phyloP scores from a whole-genome alignment of 2,888 invertebrate genomes.

The Oscheius sp. region DNA sequence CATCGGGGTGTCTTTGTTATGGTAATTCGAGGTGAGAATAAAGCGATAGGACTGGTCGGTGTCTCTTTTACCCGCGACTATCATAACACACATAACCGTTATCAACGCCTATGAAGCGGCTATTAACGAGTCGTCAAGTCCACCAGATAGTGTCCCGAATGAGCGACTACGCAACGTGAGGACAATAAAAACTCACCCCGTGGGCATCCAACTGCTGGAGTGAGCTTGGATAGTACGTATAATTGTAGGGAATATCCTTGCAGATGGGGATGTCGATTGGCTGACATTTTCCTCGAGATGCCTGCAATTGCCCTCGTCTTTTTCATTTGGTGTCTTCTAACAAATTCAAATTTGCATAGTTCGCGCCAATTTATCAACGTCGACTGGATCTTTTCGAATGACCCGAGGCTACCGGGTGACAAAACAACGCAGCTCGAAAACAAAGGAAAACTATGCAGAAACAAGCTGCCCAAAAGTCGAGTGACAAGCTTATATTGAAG shows the following conservation, averaged over 20 bases:
- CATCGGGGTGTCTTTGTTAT: conserved; percentile 3
- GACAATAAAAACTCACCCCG: conserved; percentile 51
- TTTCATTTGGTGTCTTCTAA: not conserved
- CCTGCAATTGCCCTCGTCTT: conserved; percentile 51
- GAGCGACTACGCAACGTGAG: not conserved
- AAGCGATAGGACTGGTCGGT: not conserved
- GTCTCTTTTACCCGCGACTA: conserved; percentile 17
- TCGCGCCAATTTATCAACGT: not conserved
- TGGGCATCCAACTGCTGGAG: conserved; percentile 60
- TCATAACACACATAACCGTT: conserved; percentile 36
- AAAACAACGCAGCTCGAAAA: no score
- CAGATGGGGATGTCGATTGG: conserved; percentile 68
- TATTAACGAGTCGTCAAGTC: conserved; percentile 23
- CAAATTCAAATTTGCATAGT: not conserved
- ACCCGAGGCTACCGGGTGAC: no score
- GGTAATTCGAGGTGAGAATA: conserved; percentile 28
- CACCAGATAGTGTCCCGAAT: not conserved
- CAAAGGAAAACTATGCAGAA: no score
- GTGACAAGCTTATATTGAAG: no score
- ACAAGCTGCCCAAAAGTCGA: no score
- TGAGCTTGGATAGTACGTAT: conserved; percentile 54
- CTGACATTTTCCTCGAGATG: conserved; percentile 62
- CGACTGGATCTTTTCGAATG: no score
- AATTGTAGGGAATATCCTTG: conserved; percentile 63
- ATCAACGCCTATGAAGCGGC: conserved; percentile 27